Evolutionary conservation across 2,797 vertebrate species (phyloP).

Genomic region (Xiphorhynchus erythropygius): DNA sequence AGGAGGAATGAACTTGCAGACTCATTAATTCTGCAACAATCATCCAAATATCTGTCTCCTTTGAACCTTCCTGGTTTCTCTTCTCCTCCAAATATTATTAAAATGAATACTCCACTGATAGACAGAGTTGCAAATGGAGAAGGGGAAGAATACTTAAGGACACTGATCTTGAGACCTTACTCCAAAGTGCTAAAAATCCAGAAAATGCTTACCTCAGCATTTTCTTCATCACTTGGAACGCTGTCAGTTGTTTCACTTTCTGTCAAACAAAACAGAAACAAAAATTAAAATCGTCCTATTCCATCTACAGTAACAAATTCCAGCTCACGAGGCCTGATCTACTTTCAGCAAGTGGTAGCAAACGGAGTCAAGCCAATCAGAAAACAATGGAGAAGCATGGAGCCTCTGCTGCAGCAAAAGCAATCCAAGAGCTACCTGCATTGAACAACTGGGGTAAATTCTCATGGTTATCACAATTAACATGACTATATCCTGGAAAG

Average conservation of each 20-base stretch:
- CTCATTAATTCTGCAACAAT: not conserved
- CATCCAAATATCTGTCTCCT: not conserved
- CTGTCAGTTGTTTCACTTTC: conserved; percentile 96
- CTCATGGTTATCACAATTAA: not conserved
- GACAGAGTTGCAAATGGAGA: not conserved
- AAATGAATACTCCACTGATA: not conserved
- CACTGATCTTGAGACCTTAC: not conserved
- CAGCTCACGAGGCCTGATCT: not conserved
- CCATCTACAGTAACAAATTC: not conserved
- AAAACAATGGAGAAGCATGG: not conserved
- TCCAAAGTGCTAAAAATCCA: not conserved
- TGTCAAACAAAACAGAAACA: conserved; percentile 70
- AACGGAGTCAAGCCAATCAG: not conserved
- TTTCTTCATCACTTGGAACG: conserved; percentile 89
- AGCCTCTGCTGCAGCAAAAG: not conserved
- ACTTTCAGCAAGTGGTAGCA: not conserved
- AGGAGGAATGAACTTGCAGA: not conserved
- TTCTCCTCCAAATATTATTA: not conserved
- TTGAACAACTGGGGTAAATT: not conserved
- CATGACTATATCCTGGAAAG: not conserved
- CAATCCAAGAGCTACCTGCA: not conserved
- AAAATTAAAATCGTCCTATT: conserved; percentile 2
- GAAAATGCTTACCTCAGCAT: conserved; percentile 80
- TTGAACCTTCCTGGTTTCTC: not conserved
- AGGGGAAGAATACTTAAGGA: not conserved